Evolutionary conservation across 2,113 vertebrate species (phyloP).

Genomic region (Mustelus asterias): DNA sequence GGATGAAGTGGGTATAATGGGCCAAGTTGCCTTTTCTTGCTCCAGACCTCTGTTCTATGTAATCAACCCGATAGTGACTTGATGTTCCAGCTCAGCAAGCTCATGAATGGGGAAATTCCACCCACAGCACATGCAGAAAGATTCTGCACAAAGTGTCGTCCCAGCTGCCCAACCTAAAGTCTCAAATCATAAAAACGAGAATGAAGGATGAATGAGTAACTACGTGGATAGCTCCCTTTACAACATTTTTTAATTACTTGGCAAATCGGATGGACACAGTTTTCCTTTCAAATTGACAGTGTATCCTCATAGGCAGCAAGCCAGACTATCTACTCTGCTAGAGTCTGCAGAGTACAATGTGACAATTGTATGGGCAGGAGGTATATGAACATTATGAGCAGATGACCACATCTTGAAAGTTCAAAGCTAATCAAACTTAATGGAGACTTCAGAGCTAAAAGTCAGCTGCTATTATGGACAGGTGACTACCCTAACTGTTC

Average conservation of each 20-base stretch:
- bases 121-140: neutral
- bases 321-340: conserved; percentile 44
- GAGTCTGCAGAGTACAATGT: conserved; percentile 52
- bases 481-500: conserved; percentile 74
- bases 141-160: neutral
- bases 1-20: neutral
- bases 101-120: neutral
- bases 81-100: neutral
- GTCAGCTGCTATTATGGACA: conserved; percentile 80
- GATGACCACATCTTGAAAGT: conserved; percentile 74
- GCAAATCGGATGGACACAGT: neutral
- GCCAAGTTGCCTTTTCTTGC: neutral
- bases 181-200: neutral
- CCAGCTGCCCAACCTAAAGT: neutral
- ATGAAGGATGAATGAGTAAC: neutral
- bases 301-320: neutral
- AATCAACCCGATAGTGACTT: neutral
- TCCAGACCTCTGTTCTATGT: neutral
- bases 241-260: conserved; percentile 15
- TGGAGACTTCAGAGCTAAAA: conserved; percentile 49
- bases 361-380: conserved; percentile 65
- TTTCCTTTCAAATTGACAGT: neutral
- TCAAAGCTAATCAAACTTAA: conserved; percentile 66
- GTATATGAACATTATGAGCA: conserved; percentile 68
- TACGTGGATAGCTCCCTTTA: no score